These are phyloP conservation scores for Megamerina dolium DNA, from an alignment of 2,888 invertebrate genomes.

Conservation along the genomic window DNA sequence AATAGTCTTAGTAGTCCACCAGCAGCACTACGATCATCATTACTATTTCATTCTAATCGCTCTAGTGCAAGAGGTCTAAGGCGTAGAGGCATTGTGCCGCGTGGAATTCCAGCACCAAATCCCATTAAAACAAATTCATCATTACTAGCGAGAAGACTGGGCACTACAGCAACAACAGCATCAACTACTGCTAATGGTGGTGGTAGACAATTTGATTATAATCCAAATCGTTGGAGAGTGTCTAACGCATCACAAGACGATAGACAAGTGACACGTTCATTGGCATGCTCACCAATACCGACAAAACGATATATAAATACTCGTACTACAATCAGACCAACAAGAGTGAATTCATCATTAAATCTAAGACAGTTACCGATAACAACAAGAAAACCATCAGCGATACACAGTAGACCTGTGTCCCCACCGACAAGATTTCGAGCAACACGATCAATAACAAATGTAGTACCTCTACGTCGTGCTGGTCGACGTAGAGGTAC, in stretches of 20 bases:
- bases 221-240: conserved; percentile 32
- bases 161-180: neutral
- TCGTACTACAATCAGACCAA: neutral
- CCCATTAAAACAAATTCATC: neutral
- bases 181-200: too few relatives aligned
- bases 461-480: too few relatives aligned
- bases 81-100: conserved; percentile 2
- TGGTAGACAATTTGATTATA: conserved; percentile 33
- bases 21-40: too few relatives aligned
- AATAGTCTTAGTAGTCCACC: conserved; percentile 16
- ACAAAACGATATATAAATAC: neutral
- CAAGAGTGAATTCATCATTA: conserved; percentile 3
- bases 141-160: neutral
- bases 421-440: neutral
- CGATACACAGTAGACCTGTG: too few relatives aligned
- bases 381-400: too few relatives aligned
- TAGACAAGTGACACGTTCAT: neutral
- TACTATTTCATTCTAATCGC: conserved; percentile 12
- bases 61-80: conserved; percentile 12
- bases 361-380: too few relatives aligned
- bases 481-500: neutral
- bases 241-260: neutral
- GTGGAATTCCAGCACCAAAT: conserved; percentile 5
- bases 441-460: too few relatives aligned
- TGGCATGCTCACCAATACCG: neutral